A percentile compares a stretch with the other conserved stretches of the same genome.
Evolutionary conservation across 1,140 invertebrate species (phyloP).

Genomic region (Sycophaga agraensis): DNA sequence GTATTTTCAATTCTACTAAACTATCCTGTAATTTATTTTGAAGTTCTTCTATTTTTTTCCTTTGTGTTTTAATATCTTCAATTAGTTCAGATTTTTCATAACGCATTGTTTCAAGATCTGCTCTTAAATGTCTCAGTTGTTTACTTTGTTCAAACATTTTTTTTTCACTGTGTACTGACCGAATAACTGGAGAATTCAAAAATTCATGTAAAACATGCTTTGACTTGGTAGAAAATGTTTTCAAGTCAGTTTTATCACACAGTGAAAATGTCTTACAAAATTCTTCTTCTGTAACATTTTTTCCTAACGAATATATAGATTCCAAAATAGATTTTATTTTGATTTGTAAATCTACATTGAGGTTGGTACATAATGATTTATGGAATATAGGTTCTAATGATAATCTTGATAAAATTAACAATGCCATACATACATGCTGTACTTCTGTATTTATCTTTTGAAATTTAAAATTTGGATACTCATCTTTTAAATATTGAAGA

Average conservation of each 20-base stretch:
- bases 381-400: slow-evolving; percentile 47
- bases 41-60: slow-evolving; percentile 43
- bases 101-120: slow-evolving; percentile 44
- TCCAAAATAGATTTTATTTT: slow-evolving; percentile 53
- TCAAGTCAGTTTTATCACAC: slow-evolving; percentile 22
- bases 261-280: slow-evolving; percentile 37
- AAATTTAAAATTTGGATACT: slow-evolving; percentile 50
- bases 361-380: slow-evolving; percentile 44
- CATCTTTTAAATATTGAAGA: slow-evolving; percentile 28
- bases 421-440: slow-evolving; percentile 40
- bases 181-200: slow-evolving; percentile 46
- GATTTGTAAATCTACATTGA: slow-evolving; percentile 46
- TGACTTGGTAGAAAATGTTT: slow-evolving; percentile 31
- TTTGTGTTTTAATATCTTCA: slow-evolving; percentile 45
- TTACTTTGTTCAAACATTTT: slow-evolving; percentile 43
- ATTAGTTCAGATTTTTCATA: slow-evolving; percentile 50
- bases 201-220: slow-evolving; percentile 40
- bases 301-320: slow-evolving; percentile 42
- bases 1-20: slow-evolving; percentile 38
- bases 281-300: slow-evolving; percentile 41
- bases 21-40: slow-evolving; percentile 43
- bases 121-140: slow-evolving; percentile 42
- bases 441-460: slow-evolving; percentile 15
- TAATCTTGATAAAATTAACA: slow-evolving; percentile 43
- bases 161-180: slow-evolving; percentile 41